These are phyloP conservation scores for Pseudotriccus pelzelni DNA, from an alignment of 2,797 vertebrate species.

Conservation along the genomic window DNA sequence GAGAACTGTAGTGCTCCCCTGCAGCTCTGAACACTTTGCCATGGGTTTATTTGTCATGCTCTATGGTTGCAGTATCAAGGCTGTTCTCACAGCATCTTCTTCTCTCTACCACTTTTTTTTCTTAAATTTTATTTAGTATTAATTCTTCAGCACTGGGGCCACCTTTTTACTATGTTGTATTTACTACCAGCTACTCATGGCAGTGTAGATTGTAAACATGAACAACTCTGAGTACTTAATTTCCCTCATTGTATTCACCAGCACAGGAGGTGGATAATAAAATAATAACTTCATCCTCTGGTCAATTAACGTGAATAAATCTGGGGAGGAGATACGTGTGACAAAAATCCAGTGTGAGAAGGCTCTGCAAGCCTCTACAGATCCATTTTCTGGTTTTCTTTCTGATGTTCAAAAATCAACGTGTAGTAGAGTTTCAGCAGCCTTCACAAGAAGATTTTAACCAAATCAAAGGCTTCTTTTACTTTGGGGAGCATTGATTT, in stretches of 20 bases:
- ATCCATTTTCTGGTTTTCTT: background rate
- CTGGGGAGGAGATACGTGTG: background rate
- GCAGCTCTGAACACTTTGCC: background rate
- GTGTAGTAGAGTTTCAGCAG: background rate
- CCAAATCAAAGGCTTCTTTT: background rate
- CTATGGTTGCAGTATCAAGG: background rate
- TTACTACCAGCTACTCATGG: background rate
- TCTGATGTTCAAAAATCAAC: background rate
- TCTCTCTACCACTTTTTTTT: background rate
- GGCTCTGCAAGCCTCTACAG: background rate
- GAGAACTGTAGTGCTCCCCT: rapidly evolving
- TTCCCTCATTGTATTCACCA: background rate
- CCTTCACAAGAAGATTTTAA: background rate
- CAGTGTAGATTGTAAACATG: background rate
- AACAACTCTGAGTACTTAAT: background rate
- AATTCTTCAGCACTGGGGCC: background rate
- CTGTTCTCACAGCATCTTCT: background rate
- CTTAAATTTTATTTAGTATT: background rate
- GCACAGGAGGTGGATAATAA: background rate
- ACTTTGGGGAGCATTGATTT: conserved; percentile 7
- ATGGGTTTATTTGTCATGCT: background rate
- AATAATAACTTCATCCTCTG: background rate
- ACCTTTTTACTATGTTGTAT: background rate
- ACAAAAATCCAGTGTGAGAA: background rate
- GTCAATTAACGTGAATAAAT: background rate